A percentile compares a stretch with the other conserved stretches of the same genome.
Evolutionary conservation across 2,888 invertebrate species (phyloP).

Genomic region (Yponomeuta evonymella): DNA sequence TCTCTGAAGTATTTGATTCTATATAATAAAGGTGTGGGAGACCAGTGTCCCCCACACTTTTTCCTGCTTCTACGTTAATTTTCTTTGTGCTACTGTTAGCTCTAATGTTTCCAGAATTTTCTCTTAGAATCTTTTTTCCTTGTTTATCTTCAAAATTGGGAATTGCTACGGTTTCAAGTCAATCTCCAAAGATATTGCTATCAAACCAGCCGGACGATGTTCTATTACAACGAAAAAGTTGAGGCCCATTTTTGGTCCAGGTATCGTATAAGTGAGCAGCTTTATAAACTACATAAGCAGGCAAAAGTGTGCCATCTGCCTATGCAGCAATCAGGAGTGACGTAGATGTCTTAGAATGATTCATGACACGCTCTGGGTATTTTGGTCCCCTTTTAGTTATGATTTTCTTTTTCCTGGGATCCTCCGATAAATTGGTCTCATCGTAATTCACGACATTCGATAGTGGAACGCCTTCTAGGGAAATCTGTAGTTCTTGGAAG

Average conservation of each 20-base stretch:
- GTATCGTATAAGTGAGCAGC: slow-evolving; percentile 5
- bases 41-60: no score
- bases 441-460: slow-evolving; percentile 11
- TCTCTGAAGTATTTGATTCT: no score
- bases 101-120: background rate
- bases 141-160: background rate
- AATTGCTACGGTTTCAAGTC: background rate
- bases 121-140: background rate
- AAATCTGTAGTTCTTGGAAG: background rate
- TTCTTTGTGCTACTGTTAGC: no score
- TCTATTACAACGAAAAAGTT: slow-evolving; percentile 6
- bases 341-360: slow-evolving; percentile 7
- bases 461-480: background rate
- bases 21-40: no score
- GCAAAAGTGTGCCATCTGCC: slow-evolving; percentile 9
- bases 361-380: slow-evolving; percentile 11
- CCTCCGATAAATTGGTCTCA: slow-evolving; percentile 11
- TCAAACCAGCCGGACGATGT: slow-evolving; percentile 11
- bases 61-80: no score
- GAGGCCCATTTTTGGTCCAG: slow-evolving; percentile 7
- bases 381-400: slow-evolving; percentile 9
- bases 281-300: slow-evolving; percentile 11
- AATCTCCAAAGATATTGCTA: slow-evolving; percentile 7
- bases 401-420: slow-evolving; percentile 8
- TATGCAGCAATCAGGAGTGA: slow-evolving; percentile 9